Evolutionary conservation across 2,113 vertebrate species (phyloP), one percentile per base, ranked within the genome.

Genomic region (Rhinolophus ferrumequinum): DNA sequence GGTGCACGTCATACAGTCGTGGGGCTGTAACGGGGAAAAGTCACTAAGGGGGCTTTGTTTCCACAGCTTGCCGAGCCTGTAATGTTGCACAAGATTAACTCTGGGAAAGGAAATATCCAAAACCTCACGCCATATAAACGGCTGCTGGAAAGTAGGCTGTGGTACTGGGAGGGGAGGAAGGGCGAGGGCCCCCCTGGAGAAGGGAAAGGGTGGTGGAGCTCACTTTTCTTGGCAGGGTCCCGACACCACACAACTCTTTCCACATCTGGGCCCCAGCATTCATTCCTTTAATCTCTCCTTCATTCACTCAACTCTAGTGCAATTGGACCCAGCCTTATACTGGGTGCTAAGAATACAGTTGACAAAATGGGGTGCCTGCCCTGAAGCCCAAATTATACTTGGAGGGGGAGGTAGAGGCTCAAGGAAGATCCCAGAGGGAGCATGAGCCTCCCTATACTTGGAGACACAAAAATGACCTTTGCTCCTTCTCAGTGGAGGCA

Each of bases 61-160:
- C 81, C 85, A 83, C 47, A 94, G 50, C 67, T 87, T 56, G 10
- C 72, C 2, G 3, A 79, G 54, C 79, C 86, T 47, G 67, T 84
- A 60, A 94, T 15, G n/a, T 14, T 75, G 92, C 58, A 92, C 87
- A 88, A 50, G 50, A 79, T 95, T 60, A 93, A 91, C 75, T 70
- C 77, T 79, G 85, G 70, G 56, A 90, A 96, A 96, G 93, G 84
- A 95, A 93, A 62, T 87, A 82, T 4, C 73, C 60, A 88, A 97
- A 93, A 96, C 88, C 76, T 94, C 81, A 88, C 2, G 4, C 38
- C 64, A 67, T 38, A 70, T 30, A 75, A 76, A 86, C 0, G 35
- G 62, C 94, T 93, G 94, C 94, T 80, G 66, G 52, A 62, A 93
- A 86, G 72, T 21, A 26, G 54, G 44, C 7, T 52, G 80, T 58